Evolutionary conservation across 2,888 invertebrate species (phyloP).

Genomic region (Tholera decimalis): DNA sequence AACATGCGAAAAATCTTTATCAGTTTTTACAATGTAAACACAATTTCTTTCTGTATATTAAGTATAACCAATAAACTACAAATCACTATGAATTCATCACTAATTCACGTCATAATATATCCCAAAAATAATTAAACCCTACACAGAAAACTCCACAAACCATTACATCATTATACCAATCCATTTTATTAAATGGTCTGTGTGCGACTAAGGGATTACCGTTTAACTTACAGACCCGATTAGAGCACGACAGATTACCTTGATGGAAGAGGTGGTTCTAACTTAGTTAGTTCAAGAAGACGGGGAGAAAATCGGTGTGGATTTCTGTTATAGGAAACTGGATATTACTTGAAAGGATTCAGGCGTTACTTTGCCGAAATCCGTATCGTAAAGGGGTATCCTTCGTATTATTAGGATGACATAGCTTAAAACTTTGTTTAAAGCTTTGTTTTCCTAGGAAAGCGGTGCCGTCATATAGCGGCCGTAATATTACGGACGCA

Average conservation of each 20-base stretch:
- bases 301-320: background rate
- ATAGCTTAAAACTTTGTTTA: too few species aligned
- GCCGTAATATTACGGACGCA: too few species aligned
- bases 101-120: background rate
- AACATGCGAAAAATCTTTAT: too few species aligned
- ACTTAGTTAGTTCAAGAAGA: background rate
- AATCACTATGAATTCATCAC: background rate
- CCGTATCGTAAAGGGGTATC: too few species aligned
- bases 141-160: background rate
- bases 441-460: too few species aligned
- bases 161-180: slow-evolving; percentile 22
- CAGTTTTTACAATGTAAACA: too few species aligned
- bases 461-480: too few species aligned
- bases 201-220: slow-evolving; percentile 30
- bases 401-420: too few species aligned
- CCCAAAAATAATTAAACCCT: background rate
- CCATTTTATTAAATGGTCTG: slow-evolving; percentile 36
- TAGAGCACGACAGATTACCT: slow-evolving; percentile 42
- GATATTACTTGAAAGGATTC: too few species aligned
- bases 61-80: background rate
- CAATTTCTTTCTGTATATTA: too few species aligned
- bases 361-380: too few species aligned
- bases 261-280: slow-evolving; percentile 1
- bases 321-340: too few species aligned
- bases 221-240: slow-evolving; percentile 33